Evolutionary conservation across 2,888 invertebrate species (phyloP), one percentile per base, ranked within the genome.

Genomic region (Eumacrocentrus americanus): DNA sequence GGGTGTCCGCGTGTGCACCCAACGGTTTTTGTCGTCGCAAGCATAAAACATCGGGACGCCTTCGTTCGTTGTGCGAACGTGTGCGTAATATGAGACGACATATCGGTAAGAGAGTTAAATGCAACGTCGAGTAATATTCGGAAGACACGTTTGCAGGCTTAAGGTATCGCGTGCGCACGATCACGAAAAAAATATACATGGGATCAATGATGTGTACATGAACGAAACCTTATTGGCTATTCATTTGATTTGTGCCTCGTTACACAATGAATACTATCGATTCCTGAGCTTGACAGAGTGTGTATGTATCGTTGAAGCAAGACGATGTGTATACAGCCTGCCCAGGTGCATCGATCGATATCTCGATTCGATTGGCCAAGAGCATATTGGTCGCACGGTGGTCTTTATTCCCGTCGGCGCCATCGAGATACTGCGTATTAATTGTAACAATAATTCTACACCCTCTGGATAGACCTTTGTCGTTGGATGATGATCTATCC

Each of bases 231-330:
- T 72, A 72, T 72, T 64, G 72, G 67, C 70, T 69, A 70, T 72
- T 71, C 69, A 70, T 73, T 75, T 72, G 75, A 72, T 72, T 69
- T 69, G 70, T 72, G 70, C 69, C 72, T 75, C 70, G 74, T 75
- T 72, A 73, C 73, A 73, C 72, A 71, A 73, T 69, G 74, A 69
- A 72, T 71, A 70, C 69, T 72, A 73, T 74, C 72, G 72, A 67
- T 73, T 73, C 68, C 71, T 29, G 29, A 67, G 67, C 67, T 67
- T 57, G 50, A 29, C 46, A 35, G 20, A 23, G 16, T 35, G 22
- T 12, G 46, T 23, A 35, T 40, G 40, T 25, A 52, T 16, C 16
- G 35, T 34, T 14, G 4, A 25, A 29, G 54, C 16, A 52, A 14
- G 22, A 12, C 40, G 16, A 51, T 58, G 48, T 42, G 35, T 35